Base-by-base conservation (phyloP, 2,797 vertebrate genomes). In the Falco columbarius region DNA sequence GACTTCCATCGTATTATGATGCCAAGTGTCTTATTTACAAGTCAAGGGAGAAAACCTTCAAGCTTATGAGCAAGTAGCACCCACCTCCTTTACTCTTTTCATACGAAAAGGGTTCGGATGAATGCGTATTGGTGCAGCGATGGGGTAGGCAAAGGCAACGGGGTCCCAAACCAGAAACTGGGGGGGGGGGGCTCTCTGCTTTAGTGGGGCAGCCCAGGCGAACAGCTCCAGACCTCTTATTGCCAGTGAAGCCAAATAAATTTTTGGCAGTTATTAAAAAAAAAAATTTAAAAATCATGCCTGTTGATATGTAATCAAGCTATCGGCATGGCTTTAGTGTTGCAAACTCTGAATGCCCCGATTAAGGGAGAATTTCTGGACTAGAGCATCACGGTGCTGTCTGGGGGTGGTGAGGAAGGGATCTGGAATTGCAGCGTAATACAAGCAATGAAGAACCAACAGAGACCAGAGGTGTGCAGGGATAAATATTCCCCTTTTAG, bases 271-370 rank as follows among this genome's bases (percentile, higher is more conserved):
- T 54, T 62, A 6, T 46, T 63, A 22, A 9, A 14, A 44, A 70
- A 21, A 9, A 14, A 38, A 23, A 42, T 16, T 42, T 42, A 42
- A 42, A 86, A n/a, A 54, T 70, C 73, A 10, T 2, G 68, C 66
- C 58, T 5, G 2, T 77, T 85, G 74, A 16, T 24, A 36, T 3
- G 8, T 34, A 44, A 86, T 65, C 49, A 34, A 81, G 86, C 66
- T 90, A 62, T 52, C 59, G 11, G 11, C 91, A 77, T 91, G 95
- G 96, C 93, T 93, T 93, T 63, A 67, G 92, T 56, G 83, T 24
- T 70, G 86, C 74, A 63, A 63, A 73, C 32, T 22, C 58, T 9
- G 80, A 65, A 65, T 18, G 38, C 62, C 77, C 71, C 77, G 7
- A 6, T 44, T 12, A 63, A 54, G 56, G 77, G 81, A 63, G 92